Conservation (phyloP, 2,113 vertebrate species). For the Eubucco bourcierii region DNA sequence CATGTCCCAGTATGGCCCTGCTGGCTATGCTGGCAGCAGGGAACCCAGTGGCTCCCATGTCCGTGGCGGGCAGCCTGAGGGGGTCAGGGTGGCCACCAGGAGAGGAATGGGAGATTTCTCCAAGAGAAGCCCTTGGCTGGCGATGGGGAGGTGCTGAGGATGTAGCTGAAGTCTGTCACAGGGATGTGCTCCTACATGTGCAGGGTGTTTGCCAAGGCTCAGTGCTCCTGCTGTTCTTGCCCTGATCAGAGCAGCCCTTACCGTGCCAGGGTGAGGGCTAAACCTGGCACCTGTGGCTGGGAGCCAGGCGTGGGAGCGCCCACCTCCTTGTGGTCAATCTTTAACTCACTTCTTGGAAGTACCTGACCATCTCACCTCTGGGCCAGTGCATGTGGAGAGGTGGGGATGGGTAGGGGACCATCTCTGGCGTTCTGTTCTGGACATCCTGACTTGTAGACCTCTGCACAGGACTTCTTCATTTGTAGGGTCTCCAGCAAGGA, state of each 20-base stretch:
- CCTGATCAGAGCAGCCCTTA: background rate
- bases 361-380: background rate
- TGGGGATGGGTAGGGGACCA: background rate
- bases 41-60: background rate
- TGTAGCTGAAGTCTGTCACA: background rate
- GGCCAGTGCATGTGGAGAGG: background rate
- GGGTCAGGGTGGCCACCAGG: accelerated
- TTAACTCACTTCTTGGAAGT: background rate
- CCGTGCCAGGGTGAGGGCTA: accelerated
- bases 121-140: background rate
- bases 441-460: accelerated
- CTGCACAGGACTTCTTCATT: background rate
- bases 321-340: background rate
- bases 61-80: accelerated
- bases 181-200: background rate
- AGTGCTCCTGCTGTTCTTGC: background rate
- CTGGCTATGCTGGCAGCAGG: background rate
- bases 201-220: accelerated
- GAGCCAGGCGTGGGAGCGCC: background rate
- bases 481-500: background rate
- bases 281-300: background rate
- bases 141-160: background rate
- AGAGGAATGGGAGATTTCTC: background rate
- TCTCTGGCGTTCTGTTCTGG: background rate
- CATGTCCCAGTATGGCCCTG: background rate